These are phyloP conservation scores for Vulpes lagopus DNA, from an alignment of 2,113 vertebrate genomes.

Conservation along the genomic window DNA sequence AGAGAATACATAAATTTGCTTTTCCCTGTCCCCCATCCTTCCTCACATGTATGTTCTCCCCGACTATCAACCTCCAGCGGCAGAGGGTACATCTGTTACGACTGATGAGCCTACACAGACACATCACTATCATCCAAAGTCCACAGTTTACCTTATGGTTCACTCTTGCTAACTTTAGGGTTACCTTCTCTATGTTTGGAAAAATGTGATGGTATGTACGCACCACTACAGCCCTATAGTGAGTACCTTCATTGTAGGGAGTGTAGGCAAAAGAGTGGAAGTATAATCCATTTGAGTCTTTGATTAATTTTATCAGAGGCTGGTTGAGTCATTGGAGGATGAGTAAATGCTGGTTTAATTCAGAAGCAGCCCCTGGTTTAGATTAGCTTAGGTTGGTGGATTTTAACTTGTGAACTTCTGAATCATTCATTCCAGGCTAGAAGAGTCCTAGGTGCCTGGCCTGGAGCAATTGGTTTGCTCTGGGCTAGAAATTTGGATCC, in stretches of 20 bases:
- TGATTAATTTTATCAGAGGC: constrained; percentile 2
- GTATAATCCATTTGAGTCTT: neutral
- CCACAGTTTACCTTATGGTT: neutral
- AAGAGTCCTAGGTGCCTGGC: neutral
- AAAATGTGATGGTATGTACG: neutral
- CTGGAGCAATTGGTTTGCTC: neutral
- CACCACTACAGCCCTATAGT: neutral
- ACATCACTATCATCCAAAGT: neutral
- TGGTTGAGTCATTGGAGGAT: neutral
- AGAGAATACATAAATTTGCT: neutral
- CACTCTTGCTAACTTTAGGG: neutral
- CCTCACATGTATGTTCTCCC: neutral
- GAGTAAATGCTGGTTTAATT: neutral
- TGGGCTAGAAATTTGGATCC: neutral
- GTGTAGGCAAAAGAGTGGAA: neutral
- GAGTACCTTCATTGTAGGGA: neutral
- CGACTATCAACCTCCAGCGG: neutral
- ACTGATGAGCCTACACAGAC: neutral
- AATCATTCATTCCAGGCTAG: constrained; percentile 2
- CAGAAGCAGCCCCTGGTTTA: neutral
- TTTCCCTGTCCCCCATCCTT: neutral
- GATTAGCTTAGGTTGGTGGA: neutral
- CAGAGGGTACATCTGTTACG: neutral
- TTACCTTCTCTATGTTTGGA: neutral
- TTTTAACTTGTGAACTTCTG: neutral